Evolutionary conservation across 2,888 invertebrate species (phyloP), one percentile per base, ranked within the genome.

Genomic region (Amiota communis): DNA sequence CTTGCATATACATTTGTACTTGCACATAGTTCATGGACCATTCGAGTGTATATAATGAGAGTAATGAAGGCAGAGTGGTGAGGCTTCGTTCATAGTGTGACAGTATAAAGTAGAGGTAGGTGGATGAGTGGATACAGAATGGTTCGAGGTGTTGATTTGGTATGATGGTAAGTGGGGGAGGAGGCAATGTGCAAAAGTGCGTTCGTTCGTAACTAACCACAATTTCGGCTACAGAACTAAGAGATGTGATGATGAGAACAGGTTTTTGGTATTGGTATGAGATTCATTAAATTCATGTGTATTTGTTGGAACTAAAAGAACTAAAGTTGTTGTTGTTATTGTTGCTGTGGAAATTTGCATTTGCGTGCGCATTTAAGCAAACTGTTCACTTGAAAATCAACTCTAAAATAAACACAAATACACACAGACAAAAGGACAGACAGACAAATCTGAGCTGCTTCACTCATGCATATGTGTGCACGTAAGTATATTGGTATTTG

Each of bases 381-480:
- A 84, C 83, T 86, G 84, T 82, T 84, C 83, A 86, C 85, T 84
- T 84, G 80, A 83, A 86, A 84, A 84, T 86, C 84, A 84, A 84
- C 84, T 84, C 82, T 74, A 79, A 83, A 81, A 83, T 81, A 84
- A 84, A 84, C 83, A 85, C 74, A 80, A 78, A 76, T 67, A 72
- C 36, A 71, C 47, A 53, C 63, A 71, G 20, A 59, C 1, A 57
- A 11, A 59, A 9, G 17, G 13, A 64, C 13, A 67, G 6, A 67
- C 67, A 17, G 6, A 36, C 36, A 36, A 36, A 36, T 36, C 36
- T 6, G 36, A 36, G 36, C 36, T 36, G 36, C 36, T 36, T 36
- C 36, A 36, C 36, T 36, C 36, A 36, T 36, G 36, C 36, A 53
- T 53, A 51, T 13, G 51, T n/a, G 51, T 51, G n/a, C 12, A 4